Evolutionary conservation across 2,797 vertebrate species (phyloP).

Genomic region (Phrynocephalus guinanensis): DNA sequence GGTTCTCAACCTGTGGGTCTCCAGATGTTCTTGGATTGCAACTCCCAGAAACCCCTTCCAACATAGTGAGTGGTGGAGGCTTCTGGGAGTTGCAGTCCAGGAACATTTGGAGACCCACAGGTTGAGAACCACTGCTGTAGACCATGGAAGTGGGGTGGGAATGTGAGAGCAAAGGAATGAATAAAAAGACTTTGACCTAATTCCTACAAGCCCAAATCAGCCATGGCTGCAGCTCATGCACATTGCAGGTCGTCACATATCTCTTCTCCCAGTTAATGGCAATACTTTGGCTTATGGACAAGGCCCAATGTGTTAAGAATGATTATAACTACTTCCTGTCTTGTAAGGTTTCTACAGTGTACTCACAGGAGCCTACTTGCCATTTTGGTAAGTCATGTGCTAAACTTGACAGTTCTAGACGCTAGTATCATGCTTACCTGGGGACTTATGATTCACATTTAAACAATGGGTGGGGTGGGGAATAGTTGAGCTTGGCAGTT

Average conservation of each 20-base stretch:
- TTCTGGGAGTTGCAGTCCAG: no score
- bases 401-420: constrained; percentile 32
- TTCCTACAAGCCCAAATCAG: constrained; percentile 1
- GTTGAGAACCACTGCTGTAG: no score
- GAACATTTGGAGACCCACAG: no score
- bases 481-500: constrained; percentile 51
- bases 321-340: neutral
- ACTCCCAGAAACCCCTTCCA: no score
- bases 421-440: constrained; percentile 37
- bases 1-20: no score
- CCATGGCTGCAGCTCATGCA: neutral
- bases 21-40: no score
- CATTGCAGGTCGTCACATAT: neutral
- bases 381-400: constrained; percentile 16
- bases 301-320: neutral
- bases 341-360: no score
- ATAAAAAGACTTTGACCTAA: neutral
- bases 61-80: no score
- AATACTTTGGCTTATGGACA: neutral
- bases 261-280: neutral
- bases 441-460: constrained; percentile 46
- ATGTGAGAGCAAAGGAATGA: constrained; percentile 42
- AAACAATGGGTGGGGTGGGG: constrained; percentile 37
- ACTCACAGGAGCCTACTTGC: no score
- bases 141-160: constrained; percentile 59